These are phyloP conservation scores for Anas acuta DNA, from an alignment of 2,797 vertebrate genomes.

Conservation along the genomic window DNA sequence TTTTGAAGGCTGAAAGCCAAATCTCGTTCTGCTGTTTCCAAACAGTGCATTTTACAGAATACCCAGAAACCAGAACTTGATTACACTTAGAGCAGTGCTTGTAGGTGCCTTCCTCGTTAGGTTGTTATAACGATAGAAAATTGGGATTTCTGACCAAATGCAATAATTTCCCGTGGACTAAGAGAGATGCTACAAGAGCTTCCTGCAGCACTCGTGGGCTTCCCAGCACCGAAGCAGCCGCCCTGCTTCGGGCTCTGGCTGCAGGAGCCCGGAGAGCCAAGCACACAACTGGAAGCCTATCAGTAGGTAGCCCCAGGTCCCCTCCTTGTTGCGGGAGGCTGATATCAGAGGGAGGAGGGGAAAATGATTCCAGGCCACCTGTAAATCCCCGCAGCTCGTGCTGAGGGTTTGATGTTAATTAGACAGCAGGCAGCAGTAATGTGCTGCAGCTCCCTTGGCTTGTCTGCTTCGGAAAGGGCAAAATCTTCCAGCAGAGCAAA, in stretches of 20 bases:
- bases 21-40: not conserved
- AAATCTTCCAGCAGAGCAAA: conserved; percentile 71
- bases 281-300: not conserved
- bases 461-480: conserved; percentile 70
- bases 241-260: conserved; percentile 44
- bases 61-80: not conserved
- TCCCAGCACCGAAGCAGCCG: not conserved
- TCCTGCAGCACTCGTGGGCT: conserved; percentile 23
- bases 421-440: conserved; percentile 73
- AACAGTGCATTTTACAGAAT: not conserved
- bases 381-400: conserved; percentile 74
- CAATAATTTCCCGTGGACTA: conserved; percentile 34
- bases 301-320: conserved; percentile 64
- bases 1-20: not conserved
- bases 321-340: conserved; percentile 58
- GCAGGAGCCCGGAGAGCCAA: not conserved
- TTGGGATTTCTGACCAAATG: conserved; percentile 35
- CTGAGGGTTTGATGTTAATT: conserved; percentile 77
- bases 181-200: conserved; percentile 41
- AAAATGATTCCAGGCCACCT: conserved; percentile 67
- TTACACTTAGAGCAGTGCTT: not conserved
- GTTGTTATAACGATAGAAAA: not conserved
- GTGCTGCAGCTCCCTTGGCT: conserved; percentile 64
- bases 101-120: not conserved
- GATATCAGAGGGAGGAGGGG: conserved; percentile 17